phyloP scores from a whole-genome alignment of 2,113 vertebrate species.

The Xenopus borealis region DNA sequence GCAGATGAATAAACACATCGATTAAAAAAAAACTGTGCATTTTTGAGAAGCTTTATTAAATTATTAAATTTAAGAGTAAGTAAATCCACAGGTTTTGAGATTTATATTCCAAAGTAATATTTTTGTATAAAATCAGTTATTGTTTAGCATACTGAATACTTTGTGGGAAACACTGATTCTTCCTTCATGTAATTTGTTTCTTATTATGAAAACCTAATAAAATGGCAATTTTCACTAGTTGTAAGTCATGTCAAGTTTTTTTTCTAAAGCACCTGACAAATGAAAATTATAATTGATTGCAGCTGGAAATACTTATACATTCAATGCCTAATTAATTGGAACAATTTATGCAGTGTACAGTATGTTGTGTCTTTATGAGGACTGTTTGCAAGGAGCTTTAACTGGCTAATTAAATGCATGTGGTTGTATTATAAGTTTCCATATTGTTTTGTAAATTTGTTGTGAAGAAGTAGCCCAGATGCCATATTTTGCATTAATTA shows the following conservation, averaged over 20 bases:
- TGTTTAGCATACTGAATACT: too few species aligned
- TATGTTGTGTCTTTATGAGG: slow-evolving; percentile 59
- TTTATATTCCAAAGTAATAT: too few species aligned
- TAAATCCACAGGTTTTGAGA: too few species aligned
- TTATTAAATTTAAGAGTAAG: too few species aligned
- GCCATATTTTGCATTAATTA: slow-evolving; percentile 6
- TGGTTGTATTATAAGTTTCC: background rate
- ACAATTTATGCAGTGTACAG: slow-evolving; percentile 68
- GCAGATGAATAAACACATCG: too few species aligned
- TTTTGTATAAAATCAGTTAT: too few species aligned
- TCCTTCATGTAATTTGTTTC: too few species aligned
- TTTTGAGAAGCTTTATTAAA: too few species aligned
- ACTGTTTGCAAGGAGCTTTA: slow-evolving; percentile 56
- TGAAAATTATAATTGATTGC: slow-evolving; percentile 70
- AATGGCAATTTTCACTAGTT: background rate
- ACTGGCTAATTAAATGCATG: slow-evolving; percentile 1
- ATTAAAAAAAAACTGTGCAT: too few species aligned
- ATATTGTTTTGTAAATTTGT: background rate
- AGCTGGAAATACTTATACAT: slow-evolving; percentile 70
- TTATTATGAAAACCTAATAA: too few species aligned
- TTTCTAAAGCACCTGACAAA: slow-evolving; percentile 54
- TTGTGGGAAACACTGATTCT: too few species aligned
- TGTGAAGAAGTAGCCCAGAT: background rate
- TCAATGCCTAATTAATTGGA: slow-evolving; percentile 73
- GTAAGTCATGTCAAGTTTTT: background rate